phyloP scores from a whole-genome alignment of 2,797 vertebrate genomes.

The Microctenopoma lineatum region DNA sequence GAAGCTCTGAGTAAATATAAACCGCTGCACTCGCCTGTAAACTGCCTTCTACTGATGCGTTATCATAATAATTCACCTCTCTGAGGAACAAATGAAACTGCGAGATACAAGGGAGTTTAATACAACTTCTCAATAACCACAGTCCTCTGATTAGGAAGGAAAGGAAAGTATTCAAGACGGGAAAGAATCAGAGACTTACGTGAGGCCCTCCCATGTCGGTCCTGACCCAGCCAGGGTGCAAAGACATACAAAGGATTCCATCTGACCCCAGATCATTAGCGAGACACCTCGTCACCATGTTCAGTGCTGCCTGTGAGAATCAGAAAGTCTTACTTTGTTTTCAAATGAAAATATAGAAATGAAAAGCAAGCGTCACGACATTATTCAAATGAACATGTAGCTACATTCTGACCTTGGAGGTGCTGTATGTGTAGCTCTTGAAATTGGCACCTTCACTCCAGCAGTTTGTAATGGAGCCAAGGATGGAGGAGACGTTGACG shows the following conservation, averaged over 20 bases:
- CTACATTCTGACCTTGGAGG: slow-evolving; percentile 73
- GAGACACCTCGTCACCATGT: slow-evolving; percentile 82
- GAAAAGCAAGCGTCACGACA: neutral
- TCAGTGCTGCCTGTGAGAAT: slow-evolving; percentile 63
- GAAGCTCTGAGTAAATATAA: no score
- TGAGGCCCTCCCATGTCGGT: slow-evolving; percentile 81
- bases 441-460: slow-evolving; percentile 43
- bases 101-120: no score
- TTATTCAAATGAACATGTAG: neutral
- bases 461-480: slow-evolving; percentile 74
- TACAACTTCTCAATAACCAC: no score
- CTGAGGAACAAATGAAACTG: no score
- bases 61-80: no score
- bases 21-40: no score
- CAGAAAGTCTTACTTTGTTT: neutral
- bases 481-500: slow-evolving; percentile 78
- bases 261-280: slow-evolving; percentile 75
- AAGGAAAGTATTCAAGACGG: neutral
- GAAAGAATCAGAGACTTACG: slow-evolving; percentile 56
- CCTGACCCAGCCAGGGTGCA: slow-evolving; percentile 84
- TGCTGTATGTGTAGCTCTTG: slow-evolving; percentile 73
- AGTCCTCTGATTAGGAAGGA: no score
- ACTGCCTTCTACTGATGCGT: no score
- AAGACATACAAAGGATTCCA: slow-evolving; percentile 78
- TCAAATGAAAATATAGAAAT: neutral